Conservation (phyloP, 92 coral and sea anemone genomes). For the Siderastrea siderea region DNA sequence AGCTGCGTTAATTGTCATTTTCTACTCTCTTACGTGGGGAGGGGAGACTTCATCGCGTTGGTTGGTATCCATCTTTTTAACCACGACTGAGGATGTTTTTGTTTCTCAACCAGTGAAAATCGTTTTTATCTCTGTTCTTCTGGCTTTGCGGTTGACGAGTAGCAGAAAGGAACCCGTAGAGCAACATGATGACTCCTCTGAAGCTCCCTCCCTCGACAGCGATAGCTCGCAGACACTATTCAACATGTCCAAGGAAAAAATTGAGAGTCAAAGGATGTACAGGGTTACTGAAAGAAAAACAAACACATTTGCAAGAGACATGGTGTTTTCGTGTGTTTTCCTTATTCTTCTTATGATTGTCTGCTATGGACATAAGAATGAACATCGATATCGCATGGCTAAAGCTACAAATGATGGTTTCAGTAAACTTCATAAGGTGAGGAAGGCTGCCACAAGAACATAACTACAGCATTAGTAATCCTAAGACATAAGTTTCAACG, state of each 20-base stretch:
- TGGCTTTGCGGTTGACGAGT: not conserved
- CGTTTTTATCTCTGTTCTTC: slow-evolving; percentile 28
- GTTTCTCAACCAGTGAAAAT: slow-evolving; percentile 58
- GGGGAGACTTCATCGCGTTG: slow-evolving; percentile 43
- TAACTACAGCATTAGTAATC: not conserved
- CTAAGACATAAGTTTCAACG: not conserved
- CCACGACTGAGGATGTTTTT: slow-evolving; percentile 41
- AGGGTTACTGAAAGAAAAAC: slow-evolving; percentile 16
- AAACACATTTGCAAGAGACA: not conserved
- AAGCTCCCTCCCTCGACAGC: not conserved
- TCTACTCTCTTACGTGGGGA: slow-evolving; percentile 35
- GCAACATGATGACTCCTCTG: not conserved
- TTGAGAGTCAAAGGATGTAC: slow-evolving; percentile 2
- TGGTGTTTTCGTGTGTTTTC: slow-evolving; percentile 20
- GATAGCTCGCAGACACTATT: not conserved
- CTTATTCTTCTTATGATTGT: slow-evolving; percentile 20
- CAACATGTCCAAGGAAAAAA: not conserved
- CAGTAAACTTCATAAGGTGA: slow-evolving; percentile 13
- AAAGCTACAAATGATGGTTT: not conserved
- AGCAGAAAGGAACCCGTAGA: not conserved
- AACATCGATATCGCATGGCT: slow-evolving; percentile 11
- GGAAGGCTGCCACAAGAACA: not conserved
- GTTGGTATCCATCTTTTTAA: slow-evolving; percentile 47
- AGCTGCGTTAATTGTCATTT: slow-evolving; percentile 30
- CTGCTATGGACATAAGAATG: slow-evolving; percentile 28